Conservation (phyloP, 37 sponge, comb jelly and placozoan genomes). For the Chondrosia reniformis region DNA sequence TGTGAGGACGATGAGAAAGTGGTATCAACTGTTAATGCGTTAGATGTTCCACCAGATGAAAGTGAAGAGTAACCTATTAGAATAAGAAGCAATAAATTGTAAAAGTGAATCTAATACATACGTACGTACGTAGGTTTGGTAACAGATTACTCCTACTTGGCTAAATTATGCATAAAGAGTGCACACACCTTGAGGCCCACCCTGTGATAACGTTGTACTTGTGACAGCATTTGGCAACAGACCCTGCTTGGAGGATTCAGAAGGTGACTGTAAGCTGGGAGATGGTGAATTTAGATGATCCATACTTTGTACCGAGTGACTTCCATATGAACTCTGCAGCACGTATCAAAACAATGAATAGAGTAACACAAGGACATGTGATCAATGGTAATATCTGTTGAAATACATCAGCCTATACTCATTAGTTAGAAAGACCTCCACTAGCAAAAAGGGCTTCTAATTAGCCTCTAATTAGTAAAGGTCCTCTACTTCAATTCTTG, state of each 20-base stretch:
- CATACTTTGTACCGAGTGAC: background rate
- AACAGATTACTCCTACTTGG: background rate
- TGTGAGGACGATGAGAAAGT: background rate
- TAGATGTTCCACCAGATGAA: background rate
- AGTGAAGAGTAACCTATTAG: background rate
- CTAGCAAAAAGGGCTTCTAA: too few species aligned
- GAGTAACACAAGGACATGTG: background rate
- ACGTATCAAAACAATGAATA: background rate
- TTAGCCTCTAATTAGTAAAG: too few species aligned
- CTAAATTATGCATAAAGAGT: background rate
- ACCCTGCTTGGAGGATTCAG: background rate
- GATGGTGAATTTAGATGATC: conserved; percentile 1
- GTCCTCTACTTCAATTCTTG: too few species aligned
- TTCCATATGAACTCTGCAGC: conserved; percentile 2
- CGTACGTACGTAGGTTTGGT: background rate
- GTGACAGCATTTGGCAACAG: background rate
- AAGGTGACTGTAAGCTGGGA: background rate
- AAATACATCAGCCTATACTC: too few species aligned
- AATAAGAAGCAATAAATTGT: background rate
- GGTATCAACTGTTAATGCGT: background rate
- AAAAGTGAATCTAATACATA: background rate
- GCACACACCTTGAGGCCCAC: background rate
- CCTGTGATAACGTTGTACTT: background rate
- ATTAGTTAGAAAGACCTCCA: too few species aligned
- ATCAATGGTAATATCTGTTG: too few species aligned